Percentiles rank a stretch among this genome's conserved stretches.
phyloP scores from a whole-genome alignment of 2,888 invertebrate genomes.

The Drosophila suboccidentalis region DNA sequence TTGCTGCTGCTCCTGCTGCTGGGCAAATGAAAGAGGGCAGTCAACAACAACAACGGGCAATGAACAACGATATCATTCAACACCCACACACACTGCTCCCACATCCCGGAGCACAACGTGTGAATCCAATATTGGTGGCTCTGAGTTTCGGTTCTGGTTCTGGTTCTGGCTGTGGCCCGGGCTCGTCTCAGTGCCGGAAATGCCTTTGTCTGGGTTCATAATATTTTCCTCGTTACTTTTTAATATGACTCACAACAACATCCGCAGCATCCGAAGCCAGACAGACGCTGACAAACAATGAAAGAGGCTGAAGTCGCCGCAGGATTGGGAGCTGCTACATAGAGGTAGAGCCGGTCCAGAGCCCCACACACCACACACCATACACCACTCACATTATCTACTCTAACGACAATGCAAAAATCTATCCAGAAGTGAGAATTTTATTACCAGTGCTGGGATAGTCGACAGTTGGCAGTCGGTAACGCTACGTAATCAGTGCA shows the following conservation, averaged over 20 bases:
- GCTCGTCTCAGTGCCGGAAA: slow-evolving; percentile 64
- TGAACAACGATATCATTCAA: slow-evolving; percentile 56
- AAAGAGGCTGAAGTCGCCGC: slow-evolving; percentile 29
- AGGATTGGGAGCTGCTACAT: neutral
- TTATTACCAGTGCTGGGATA: slow-evolving; percentile 65
- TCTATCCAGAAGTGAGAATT: slow-evolving; percentile 74
- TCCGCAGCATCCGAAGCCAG: slow-evolving; percentile 63
- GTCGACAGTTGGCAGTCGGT: slow-evolving; percentile 19
- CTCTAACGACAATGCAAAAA: slow-evolving; percentile 76
- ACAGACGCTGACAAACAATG: slow-evolving; percentile 58
- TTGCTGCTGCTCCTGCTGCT: slow-evolving; percentile 14
- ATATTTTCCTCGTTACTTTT: slow-evolving; percentile 81
- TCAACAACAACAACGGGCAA: slow-evolving; percentile 34
- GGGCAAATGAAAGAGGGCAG: slow-evolving; percentile 54
- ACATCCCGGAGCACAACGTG: slow-evolving; percentile 58
- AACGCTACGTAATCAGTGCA: slow-evolving; percentile 66
- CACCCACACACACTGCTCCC: slow-evolving; percentile 30
- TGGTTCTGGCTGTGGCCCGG: slow-evolving; percentile 16
- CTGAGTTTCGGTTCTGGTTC: slow-evolving; percentile 9
- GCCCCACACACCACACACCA: slow-evolving; percentile 15
- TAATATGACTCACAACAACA: slow-evolving; percentile 79
- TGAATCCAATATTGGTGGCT: slow-evolving; percentile 71
- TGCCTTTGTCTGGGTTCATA: slow-evolving; percentile 80
- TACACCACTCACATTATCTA: slow-evolving; percentile 59
- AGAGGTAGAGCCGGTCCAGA: neutral